Evolutionary conservation across 2,888 invertebrate species (phyloP), one percentile per base, ranked within the genome.

Genomic region (Ormyrus rosae): DNA sequence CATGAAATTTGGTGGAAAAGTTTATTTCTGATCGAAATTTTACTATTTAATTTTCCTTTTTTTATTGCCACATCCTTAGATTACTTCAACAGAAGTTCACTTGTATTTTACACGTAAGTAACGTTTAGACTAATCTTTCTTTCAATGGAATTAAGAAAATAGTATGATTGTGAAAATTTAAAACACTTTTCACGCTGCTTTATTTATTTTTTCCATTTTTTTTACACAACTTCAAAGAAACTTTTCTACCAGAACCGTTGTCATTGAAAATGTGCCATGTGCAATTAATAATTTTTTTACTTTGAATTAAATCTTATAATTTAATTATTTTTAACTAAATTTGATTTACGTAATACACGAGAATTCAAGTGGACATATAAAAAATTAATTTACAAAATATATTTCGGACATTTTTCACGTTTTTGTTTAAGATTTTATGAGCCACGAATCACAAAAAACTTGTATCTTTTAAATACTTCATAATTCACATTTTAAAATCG

Each of bases 1-100:
- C 19, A 6, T 45, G 7, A 71, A 78, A 60, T 77, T 56, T 78
- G 72, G 55, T 78, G 78, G 51, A 67, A 72, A 71, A 78, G 78
- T 60, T 78, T 70, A 50, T 55, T 56, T 63, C 48, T 69, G 53
- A 48, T 55, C 11, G 8, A 60, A 8, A 5, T 68, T 61, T 50
- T 69, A 13, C 51, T 51, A 6, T 61, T 60, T 65, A 69, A 34
- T 55, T 75, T 56, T 11, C 46, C 53, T n/a, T 72, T 34, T 63
- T 45, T 63, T 72, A 73, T 64, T 64, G 19, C 45, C 60, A 61
- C 19, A 67, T 10, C 11, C 34, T 56, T 58, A 34, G 55, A 45
- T 65, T 51, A 61, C 46, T 67, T 58, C 10, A 75, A 68, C 68
- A 60, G 51, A 76, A 61, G 63, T 53, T 69, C 9, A 69, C 51